Base-by-base conservation (phyloP, 92 coral and sea anemone species). In the Paramuricea clavata region DNA sequence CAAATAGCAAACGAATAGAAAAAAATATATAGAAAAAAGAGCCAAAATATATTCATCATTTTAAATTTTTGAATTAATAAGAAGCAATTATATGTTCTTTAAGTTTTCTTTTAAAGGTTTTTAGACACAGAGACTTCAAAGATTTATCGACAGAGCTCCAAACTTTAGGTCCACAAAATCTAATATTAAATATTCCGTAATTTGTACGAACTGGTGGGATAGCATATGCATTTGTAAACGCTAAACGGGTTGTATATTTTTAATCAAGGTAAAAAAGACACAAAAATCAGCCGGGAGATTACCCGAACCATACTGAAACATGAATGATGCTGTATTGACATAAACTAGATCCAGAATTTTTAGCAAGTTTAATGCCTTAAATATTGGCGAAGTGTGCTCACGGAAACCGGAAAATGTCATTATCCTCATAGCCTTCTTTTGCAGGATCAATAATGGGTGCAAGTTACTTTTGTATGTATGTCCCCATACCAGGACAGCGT, bases 141-240 rank as follows among this genome's bases (percentile, higher is more conserved):
- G 70, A 62, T 56, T 76, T 60, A 73, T 73, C 54, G 19, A 83
- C 17, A 41, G 88, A 73, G 36, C 71, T 85, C 88, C 81, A 72
- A 23, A 72, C 62, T 25, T 62, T 39, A 2, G 76, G 76, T 15
- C 86, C 76, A 64, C 32, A 21, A 39, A 49, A 85, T 52, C 69
- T 71, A 50, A 83, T 83, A 71, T 71, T 83, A 83, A 83, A 83
- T 27, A 56, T 69, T 33, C 87, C 87, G 70, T 83, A 83, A 49
- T 83, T 83, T 49, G 81, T 83, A 17, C 87, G 54, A n/a, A 52
- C 87, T 30, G 34, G 11, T 27, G 82, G 82, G 49, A 85, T 36
- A 34, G 42, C 49, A 57, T 52, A 74, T 15, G 52, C 26, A 1
- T 25, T 42, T 15, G 23, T 62, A 6, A 77, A 81, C 28, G 86